phyloP scores from a whole-genome alignment of 2,113 vertebrate genomes.

The Agapornis roseicollis region DNA sequence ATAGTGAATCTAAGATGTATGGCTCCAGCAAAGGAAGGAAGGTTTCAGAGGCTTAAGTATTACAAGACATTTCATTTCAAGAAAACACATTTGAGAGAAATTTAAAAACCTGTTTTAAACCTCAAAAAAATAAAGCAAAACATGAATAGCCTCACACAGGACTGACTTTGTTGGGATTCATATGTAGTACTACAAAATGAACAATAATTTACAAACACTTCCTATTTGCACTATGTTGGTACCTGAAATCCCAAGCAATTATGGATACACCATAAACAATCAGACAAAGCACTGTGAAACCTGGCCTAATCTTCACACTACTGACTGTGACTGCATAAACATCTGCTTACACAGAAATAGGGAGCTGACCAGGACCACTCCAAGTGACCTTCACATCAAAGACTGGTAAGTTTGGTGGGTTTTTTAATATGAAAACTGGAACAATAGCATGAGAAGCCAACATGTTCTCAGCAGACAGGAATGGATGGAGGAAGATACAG shows the following conservation, averaged over 20 bases:
- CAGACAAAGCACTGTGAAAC: slow-evolving; percentile 22
- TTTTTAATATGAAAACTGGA: neutral
- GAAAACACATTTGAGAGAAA: neutral
- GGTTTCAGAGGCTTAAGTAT: neutral
- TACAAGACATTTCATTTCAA: neutral
- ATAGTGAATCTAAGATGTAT: neutral
- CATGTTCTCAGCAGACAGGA: neutral
- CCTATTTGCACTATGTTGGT: neutral
- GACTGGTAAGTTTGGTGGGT: neutral
- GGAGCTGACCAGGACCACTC: neutral
- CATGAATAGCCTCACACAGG: neutral
- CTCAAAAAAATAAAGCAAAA: neutral
- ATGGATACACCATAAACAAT: neutral
- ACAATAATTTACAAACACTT: neutral
- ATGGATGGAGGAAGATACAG: neutral
- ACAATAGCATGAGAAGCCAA: neutral
- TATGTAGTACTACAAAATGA: neutral
- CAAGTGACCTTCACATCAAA: slow-evolving; percentile 7
- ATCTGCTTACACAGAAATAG: neutral
- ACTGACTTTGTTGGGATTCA: neutral
- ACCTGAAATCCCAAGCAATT: neutral
- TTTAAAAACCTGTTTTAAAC: neutral
- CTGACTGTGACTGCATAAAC: neutral
- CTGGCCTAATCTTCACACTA: neutral
- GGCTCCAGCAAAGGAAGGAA: neutral